These are phyloP conservation scores for Drosophila buzzatii DNA, from an alignment of 2,888 invertebrate species.

Conservation along the genomic window DNA sequence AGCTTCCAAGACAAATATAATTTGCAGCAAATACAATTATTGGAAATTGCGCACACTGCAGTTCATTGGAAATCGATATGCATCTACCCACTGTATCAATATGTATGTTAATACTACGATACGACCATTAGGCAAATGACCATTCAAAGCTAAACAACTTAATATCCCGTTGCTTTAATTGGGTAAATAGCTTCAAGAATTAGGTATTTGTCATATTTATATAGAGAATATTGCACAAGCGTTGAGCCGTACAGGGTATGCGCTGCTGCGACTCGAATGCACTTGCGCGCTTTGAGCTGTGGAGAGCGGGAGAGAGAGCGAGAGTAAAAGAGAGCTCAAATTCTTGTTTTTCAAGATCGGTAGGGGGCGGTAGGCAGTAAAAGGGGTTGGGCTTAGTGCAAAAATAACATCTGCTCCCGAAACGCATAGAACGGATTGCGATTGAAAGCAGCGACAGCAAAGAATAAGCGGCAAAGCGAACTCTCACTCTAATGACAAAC, in stretches of 20 bases:
- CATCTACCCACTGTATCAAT: not conserved
- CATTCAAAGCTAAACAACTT: not conserved
- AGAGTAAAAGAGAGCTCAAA: constrained; percentile 28
- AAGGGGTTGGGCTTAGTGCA: constrained; percentile 41
- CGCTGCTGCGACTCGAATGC: not conserved
- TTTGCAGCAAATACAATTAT: not conserved
- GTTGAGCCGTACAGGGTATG: not conserved
- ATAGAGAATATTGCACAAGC: not conserved
- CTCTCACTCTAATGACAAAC: not conserved
- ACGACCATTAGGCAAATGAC: not conserved
- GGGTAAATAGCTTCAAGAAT: not conserved
- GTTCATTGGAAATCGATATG: not conserved
- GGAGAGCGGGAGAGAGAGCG: constrained; percentile 29
- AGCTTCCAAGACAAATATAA: not conserved
- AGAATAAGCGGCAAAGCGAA: not conserved
- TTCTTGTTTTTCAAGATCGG: constrained; percentile 36
- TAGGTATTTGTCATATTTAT: not conserved
- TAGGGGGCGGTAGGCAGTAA: constrained; percentile 1
- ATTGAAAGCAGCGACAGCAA: not conserved
- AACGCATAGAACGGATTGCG: constrained; percentile 60
- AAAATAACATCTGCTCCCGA: constrained; percentile 76
- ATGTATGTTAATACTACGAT: not conserved
- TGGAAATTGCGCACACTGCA: not conserved
- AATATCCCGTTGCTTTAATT: not conserved
- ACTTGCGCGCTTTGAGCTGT: constrained; percentile 43